Conservation (phyloP, 2,113 vertebrate species). For the Boleophthalmus pectinirostris region DNA sequence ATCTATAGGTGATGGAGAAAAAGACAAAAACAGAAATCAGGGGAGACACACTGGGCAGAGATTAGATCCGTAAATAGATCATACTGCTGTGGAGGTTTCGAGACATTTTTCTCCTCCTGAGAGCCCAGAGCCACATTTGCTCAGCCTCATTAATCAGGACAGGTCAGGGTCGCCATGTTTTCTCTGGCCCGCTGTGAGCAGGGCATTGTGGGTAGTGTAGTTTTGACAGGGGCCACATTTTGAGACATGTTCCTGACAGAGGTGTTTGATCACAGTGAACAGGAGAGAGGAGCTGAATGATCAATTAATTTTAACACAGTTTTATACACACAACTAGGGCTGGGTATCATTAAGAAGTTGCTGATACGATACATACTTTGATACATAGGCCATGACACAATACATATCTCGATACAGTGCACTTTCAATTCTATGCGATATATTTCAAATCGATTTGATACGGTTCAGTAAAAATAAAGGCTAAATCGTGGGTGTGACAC, state of each 20-base stretch:
- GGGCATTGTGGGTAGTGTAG: constrained; percentile 36
- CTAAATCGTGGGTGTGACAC: too few species aligned
- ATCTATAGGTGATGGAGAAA: too few species aligned
- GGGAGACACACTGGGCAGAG: neutral
- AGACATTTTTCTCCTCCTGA: constrained; percentile 8
- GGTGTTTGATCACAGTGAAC: neutral
- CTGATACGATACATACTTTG: too few species aligned
- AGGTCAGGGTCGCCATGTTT: constrained; percentile 51
- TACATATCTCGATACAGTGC: too few species aligned
- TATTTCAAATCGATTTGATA: too few species aligned
- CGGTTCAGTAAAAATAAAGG: too few species aligned
- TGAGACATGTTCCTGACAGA: constrained; percentile 33
- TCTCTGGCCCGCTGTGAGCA: constrained; percentile 47
- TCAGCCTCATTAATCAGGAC: constrained; percentile 50
- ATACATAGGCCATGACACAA: too few species aligned
- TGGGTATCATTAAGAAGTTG: too few species aligned
- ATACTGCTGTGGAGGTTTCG: neutral
- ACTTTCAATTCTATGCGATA: too few species aligned
- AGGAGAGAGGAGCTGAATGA: constrained; percentile 15
- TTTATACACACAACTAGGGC: neutral
- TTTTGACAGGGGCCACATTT: constrained; percentile 31
- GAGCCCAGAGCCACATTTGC: neutral
- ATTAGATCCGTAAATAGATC: neutral
- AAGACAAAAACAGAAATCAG: neutral
- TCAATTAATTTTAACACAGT: constrained; percentile 18